Base-by-base conservation (phyloP, 1,140 invertebrate species). In the Akabosia matsudoensis region DNA sequence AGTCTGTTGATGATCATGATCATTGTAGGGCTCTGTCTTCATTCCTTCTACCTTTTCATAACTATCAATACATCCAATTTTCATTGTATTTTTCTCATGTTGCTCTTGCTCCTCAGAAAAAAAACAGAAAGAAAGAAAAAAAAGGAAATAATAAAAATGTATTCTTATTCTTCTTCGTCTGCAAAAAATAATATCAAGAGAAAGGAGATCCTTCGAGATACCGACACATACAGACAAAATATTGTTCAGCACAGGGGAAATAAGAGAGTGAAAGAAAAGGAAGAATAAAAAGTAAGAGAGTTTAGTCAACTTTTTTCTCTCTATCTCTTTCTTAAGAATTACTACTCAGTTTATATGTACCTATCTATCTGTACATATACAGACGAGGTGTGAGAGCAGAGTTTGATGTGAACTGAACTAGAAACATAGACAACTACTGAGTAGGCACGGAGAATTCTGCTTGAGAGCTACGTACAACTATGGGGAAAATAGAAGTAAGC, bases 181-280 rank as follows among this genome's bases (percentile, higher is more conserved):
- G 61, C 30, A 67, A 16, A 67, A 13, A 31, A 67, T 67, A 31
- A 7, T 67, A 67, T 31, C 28, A 67, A 61, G 54, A n/a, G 14
- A n/a, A 24, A n/a, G 61, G 4, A 56, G 61, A 16, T 67, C 61
- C 30, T 3, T 30, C 22, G 37, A 45, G 37, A 45, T 45, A 45
- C 37, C n/a, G n/a, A n/a, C n/a, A n/a, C 22, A n/a, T 22, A 4
- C 2, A 31, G 22, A 31, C 7, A 67, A 67, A 30, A 67, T 67
- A 67, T 67, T 67, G 61, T 31, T 67, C 30, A 67, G 61, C 61
- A 61, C 54, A 67, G 30, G 61, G 61, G 61, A 67, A 67, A 67
- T 67, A 67, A 67, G 61, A 13, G 28, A 31, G 30, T 30, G 13
- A 30, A 30, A 31, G 28, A 67, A 61, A 67, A 28, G 61, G 22